A percentile compares a stretch with the other conserved stretches of the same genome.
These are phyloP conservation scores for Liopterus haemorrhoidalis DNA, from an alignment of 2,888 invertebrate species.

Conservation along the genomic window DNA sequence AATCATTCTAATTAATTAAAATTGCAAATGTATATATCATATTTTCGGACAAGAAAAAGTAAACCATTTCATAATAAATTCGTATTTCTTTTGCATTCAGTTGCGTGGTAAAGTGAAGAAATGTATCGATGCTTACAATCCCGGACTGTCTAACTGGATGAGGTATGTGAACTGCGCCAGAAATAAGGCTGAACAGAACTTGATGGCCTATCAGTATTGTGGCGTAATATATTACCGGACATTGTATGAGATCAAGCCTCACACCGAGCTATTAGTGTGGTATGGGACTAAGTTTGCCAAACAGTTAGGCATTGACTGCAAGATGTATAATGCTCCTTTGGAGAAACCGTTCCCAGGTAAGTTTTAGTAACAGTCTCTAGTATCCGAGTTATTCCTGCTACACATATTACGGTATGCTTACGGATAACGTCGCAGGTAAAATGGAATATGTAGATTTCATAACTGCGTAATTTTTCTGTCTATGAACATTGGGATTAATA, in stretches of 20 bases:
- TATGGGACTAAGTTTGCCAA: constrained; percentile 44
- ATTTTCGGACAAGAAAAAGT: too few species aligned
- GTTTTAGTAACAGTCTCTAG: too few species aligned
- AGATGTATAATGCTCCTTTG: constrained; percentile 25
- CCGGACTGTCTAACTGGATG: constrained; percentile 51
- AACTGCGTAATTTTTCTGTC: too few species aligned
- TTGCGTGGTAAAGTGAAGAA: constrained; percentile 8
- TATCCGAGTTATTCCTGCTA: too few species aligned
- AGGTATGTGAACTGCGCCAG: constrained; percentile 53
- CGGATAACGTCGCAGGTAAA: too few species aligned
- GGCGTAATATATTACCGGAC: constrained; percentile 52
- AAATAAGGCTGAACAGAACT: constrained; percentile 50
- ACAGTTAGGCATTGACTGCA: constrained; percentile 38
- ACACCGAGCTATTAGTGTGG: constrained; percentile 46
- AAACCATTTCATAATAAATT: too few species aligned
- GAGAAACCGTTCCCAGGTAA: constrained; percentile 5
- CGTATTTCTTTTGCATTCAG: too few species aligned
- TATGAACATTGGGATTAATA: too few species aligned
- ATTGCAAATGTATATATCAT: too few species aligned
- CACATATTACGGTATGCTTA: too few species aligned
- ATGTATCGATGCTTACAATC: constrained; percentile 47
- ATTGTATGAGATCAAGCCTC: constrained; percentile 36
- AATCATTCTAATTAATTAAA: too few species aligned
- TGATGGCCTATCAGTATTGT: constrained; percentile 52
- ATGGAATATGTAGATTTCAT: too few species aligned